Base-by-base conservation (phyloP, 2,888 invertebrate species). In the Epinotia ramella region DNA sequence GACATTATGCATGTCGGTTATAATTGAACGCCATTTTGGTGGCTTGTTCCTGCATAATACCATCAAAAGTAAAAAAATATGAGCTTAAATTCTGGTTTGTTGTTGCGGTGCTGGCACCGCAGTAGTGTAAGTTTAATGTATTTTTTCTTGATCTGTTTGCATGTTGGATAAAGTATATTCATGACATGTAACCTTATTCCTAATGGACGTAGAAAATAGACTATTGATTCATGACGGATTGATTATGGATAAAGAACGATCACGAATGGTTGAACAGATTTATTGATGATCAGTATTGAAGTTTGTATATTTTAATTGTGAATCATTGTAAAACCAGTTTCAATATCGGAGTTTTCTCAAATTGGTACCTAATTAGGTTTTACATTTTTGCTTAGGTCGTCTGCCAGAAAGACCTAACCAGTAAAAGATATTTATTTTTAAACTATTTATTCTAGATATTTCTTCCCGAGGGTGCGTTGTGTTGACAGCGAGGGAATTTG, bases 91-190 rank as follows among this genome's bases (percentile, higher is more conserved):
- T 68, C 64, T 76, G 12, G 40, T 75, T 72, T 40, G 57, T 66
- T 65, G 64, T 75, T 75, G 60, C 56, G 85, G 87, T 87, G 88
- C 88, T 82, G 88, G 88, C 87, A 84, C 87, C 84, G 75, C 79
- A 77, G 56, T 81, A 80, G 63, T 33, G 62, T 81, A 81, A 80
- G 80, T 82, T 68, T 79, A 79, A 80, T 67, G 72, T 77, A 73
- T 73, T 79, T 75, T 65, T 79, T 80, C 78, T 79, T 74, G 79
- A 68, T 62, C 67, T 67, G 76, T 72, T 66, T 46, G 71, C 62
- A 53, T 76, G 33, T 65, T 60, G 49, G 67, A 67, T 63, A 70
- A 76, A 71, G 28, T 72, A 63, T 66, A 72, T 67, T 62, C 75
- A 75, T 75, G 72, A 72, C 71, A 71, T 76, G 56, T 76, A 76